Conservation (phyloP, 2,797 vertebrate genomes). For the Hephaestus fuliginosus region DNA sequence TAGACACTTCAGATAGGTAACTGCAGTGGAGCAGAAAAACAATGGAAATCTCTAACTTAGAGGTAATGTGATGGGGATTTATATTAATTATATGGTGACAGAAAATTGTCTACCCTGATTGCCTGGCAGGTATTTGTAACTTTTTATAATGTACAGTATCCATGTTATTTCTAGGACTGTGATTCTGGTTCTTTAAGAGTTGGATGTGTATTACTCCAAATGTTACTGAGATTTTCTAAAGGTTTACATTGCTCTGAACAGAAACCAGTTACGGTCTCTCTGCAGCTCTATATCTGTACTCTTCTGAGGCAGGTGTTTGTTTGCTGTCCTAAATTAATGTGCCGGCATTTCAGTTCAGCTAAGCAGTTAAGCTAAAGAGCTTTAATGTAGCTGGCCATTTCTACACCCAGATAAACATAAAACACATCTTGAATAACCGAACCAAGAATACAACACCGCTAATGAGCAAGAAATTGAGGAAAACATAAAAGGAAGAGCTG, state of each 20-base stretch:
- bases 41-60: background rate
- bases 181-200: background rate
- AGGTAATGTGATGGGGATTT: background rate
- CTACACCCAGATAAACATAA: slow-evolving; percentile 13
- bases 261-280: background rate
- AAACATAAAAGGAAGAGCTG: slow-evolving; percentile 16
- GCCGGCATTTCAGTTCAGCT: background rate
- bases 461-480: slow-evolving; percentile 16
- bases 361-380: background rate
- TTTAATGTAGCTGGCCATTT: slow-evolving; percentile 7
- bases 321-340: background rate
- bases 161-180: background rate
- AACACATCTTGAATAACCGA: slow-evolving; percentile 21
- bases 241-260: background rate
- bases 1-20: background rate
- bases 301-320: background rate
- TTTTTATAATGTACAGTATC: background rate
- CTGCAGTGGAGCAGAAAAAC: background rate
- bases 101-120: background rate
- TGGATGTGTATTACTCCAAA: background rate
- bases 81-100: background rate
- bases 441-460: background rate
- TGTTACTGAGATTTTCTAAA: background rate
- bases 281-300: background rate
- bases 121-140: background rate